Conservation (phyloP, 1,140 invertebrate species). For the Lepidostoma basale region DNA sequence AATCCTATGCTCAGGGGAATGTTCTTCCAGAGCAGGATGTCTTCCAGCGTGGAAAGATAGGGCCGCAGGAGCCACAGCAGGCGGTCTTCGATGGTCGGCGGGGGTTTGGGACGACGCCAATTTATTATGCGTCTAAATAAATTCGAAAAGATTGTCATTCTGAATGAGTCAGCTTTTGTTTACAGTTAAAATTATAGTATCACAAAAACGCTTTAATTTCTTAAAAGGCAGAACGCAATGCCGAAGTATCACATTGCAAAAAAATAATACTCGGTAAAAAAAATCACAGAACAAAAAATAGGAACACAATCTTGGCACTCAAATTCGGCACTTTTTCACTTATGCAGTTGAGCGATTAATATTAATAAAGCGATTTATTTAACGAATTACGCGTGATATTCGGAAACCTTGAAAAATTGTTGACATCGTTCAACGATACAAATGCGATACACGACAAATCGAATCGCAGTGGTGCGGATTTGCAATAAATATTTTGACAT, state of each 20-base stretch:
- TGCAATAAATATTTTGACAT: constrained; percentile 22
- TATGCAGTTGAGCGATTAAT: neutral
- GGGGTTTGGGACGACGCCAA: constrained; percentile 8
- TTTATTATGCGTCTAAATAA: constrained; percentile 27
- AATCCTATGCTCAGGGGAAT: constrained; percentile 23
- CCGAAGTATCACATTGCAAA: neutral
- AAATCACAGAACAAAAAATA: constrained; percentile 12
- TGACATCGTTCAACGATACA: constrained; percentile 1
- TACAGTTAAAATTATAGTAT: neutral
- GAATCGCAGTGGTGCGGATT: neutral
- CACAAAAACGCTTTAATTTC: neutral
- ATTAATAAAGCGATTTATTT: neutral
- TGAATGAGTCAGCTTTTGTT: constrained; percentile 13
- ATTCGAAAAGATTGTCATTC: constrained; percentile 28
- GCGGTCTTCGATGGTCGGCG: constrained; percentile 31
- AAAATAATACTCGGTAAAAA: neutral
- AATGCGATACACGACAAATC: too few relatives aligned
- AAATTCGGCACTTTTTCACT: neutral
- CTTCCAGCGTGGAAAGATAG: constrained; percentile 29
- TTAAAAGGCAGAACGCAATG: neutral
- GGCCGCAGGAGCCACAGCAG: constrained; percentile 38
- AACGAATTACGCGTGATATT: constrained; percentile 16
- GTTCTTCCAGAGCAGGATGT: constrained; percentile 37
- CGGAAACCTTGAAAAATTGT: constrained; percentile 21
- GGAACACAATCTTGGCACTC: neutral